These are phyloP conservation scores for Telmatherina bonti DNA, from an alignment of 2,797 vertebrate species.

Conservation along the genomic window DNA sequence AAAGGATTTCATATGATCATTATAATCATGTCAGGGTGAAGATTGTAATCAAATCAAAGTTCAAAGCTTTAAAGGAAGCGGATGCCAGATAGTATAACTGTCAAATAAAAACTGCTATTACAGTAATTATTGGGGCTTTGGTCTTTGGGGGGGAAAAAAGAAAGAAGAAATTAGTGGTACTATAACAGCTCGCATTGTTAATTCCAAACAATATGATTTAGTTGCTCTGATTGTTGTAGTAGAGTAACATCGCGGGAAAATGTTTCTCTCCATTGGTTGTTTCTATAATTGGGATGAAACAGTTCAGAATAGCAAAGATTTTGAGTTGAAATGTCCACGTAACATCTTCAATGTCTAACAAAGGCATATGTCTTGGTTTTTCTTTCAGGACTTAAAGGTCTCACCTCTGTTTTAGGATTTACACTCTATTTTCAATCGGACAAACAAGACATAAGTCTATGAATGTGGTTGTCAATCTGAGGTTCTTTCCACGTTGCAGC, in stretches of 20 bases:
- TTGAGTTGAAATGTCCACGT: slow-evolving; percentile 7
- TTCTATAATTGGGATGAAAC: background rate
- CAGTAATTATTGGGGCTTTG: background rate
- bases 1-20: slow-evolving; percentile 77
- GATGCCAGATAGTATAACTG: slow-evolving; percentile 59
- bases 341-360: slow-evolving; percentile 3
- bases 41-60: slow-evolving; percentile 85
- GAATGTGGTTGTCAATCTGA: slow-evolving; percentile 71
- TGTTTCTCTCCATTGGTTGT: background rate
- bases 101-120: slow-evolving; percentile 38
- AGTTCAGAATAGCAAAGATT: background rate
- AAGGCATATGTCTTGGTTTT: slow-evolving; percentile 1
- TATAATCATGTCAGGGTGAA: slow-evolving; percentile 70
- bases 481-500: slow-evolving; percentile 37
- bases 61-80: slow-evolving; percentile 80
- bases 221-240: background rate
- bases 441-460: slow-evolving; percentile 68
- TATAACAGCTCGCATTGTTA: background rate
- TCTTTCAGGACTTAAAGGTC: slow-evolving; percentile 1
- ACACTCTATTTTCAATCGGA: slow-evolving; percentile 61
- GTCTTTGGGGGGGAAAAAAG: slow-evolving; percentile 7
- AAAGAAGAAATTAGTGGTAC: background rate
- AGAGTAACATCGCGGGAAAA: background rate
- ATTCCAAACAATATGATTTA: background rate
- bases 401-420: slow-evolving; percentile 3